Evolutionary conservation across 2,797 vertebrate genomes (phyloP).

Genomic region (Syngnathus rostellatus): DNA sequence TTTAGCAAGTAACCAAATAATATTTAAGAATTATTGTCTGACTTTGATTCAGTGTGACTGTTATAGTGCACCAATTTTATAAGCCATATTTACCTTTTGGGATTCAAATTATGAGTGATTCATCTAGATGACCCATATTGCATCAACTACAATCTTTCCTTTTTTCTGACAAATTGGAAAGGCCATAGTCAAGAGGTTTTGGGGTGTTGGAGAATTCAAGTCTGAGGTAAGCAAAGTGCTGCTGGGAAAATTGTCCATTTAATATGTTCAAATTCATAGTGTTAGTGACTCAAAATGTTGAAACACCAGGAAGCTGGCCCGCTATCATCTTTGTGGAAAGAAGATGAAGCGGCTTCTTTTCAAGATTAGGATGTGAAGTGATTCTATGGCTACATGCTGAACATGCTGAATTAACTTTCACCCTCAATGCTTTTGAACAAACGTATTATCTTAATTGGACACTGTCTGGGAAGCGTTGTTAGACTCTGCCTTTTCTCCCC

Average conservation of each 20-base stretch:
- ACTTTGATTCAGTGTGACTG: neutral
- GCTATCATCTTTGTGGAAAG: neutral
- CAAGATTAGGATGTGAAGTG: neutral
- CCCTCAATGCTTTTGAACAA: too few species aligned
- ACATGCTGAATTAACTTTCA: too few species aligned
- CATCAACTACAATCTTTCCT: constrained; percentile 22
- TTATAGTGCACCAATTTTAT: neutral
- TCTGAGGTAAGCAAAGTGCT: neutral
- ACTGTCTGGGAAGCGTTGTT: too few species aligned
- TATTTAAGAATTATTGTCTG: neutral
- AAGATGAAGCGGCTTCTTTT: neutral
- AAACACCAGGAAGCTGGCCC: neutral
- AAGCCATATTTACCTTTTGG: neutral
- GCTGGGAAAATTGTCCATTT: neutral
- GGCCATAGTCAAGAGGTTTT: constrained; percentile 55
- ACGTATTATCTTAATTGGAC: too few species aligned
- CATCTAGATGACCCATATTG: constrained; percentile 33
- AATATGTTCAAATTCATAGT: neutral
- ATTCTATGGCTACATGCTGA: neutral
- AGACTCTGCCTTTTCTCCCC: too few species aligned
- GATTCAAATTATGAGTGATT: constrained; percentile 15
- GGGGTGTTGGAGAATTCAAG: constrained; percentile 49
- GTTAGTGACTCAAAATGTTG: neutral
- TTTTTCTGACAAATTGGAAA: constrained; percentile 33
- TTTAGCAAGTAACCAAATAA: neutral